A percentile compares a stretch with the other conserved stretches of the same genome.
phyloP scores from a whole-genome alignment of 2,888 invertebrate genomes.

The Gymnosoma rotundatum region DNA sequence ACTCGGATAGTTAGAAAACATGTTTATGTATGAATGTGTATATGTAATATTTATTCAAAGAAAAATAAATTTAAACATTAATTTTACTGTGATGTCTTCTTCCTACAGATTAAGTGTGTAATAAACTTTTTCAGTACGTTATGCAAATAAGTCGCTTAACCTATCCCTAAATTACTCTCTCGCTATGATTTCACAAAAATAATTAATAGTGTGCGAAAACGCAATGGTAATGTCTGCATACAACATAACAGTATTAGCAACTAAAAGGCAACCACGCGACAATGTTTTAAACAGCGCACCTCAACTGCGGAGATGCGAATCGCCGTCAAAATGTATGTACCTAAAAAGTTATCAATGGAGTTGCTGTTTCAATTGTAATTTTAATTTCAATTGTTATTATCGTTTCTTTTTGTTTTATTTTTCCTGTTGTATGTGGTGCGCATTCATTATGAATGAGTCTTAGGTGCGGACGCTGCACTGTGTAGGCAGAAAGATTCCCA shows the following conservation, averaged over 20 bases:
- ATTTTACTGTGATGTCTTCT: conserved; percentile 46
- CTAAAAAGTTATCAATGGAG: conserved; percentile 53
- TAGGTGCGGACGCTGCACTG: conserved; percentile 71
- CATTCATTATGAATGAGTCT: conserved; percentile 70
- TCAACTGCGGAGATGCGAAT: conserved; percentile 69
- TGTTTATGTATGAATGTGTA: neutral
- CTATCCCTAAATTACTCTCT: conserved; percentile 69
- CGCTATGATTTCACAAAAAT: conserved; percentile 69
- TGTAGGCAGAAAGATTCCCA: conserved; percentile 71
- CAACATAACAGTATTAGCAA: conserved; percentile 19
- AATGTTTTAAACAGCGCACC: conserved; percentile 66
- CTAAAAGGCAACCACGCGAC: conserved; percentile 68
- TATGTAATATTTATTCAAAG: conserved; percentile 31
- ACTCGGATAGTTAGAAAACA: too few relatives aligned
- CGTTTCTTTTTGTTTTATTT: conserved; percentile 29
- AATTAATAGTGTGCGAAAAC: conserved; percentile 72
- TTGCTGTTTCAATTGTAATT: conserved; percentile 68
- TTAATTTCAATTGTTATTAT: conserved; percentile 67
- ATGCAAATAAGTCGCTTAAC: conserved; percentile 69
- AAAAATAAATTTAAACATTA: conserved; percentile 45
- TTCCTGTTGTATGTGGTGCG: conserved; percentile 38
- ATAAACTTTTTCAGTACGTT: conserved; percentile 48
- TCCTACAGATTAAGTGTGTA: conserved; percentile 58
- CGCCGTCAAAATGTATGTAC: conserved; percentile 50
- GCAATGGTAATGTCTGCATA: conserved; percentile 63